Conservation (phyloP, 2,113 vertebrate genomes). For the Muntiacus reevesi region DNA sequence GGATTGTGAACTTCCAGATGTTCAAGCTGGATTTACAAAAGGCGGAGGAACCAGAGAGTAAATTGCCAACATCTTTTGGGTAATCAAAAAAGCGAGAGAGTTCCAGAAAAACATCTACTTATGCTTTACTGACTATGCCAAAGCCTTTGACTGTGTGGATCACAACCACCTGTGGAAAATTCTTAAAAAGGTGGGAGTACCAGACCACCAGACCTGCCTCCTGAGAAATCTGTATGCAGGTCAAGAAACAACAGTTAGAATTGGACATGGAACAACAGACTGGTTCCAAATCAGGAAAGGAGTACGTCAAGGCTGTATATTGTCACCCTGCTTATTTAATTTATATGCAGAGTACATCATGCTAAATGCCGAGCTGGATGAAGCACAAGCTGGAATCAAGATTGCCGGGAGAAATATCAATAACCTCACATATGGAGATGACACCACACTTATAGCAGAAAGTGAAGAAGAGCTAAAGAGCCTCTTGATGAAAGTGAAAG, state of each 20-base stretch:
- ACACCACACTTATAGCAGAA: rapidly evolving
- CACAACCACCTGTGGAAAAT: background rate
- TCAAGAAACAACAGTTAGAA: background rate
- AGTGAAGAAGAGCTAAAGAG: background rate
- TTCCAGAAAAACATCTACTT: background rate
- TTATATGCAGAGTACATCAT: background rate
- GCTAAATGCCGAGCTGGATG: background rate
- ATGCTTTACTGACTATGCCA: background rate
- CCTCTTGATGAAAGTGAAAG: background rate
- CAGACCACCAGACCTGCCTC: background rate
- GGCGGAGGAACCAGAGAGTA: background rate
- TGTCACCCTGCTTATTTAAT: background rate
- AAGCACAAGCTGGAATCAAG: background rate
- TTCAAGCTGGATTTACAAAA: background rate
- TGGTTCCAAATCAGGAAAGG: background rate
- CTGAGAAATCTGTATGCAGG: background rate
- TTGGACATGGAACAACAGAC: background rate
- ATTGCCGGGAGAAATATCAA: background rate
- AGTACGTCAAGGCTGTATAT: background rate
- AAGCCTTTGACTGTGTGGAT: background rate
- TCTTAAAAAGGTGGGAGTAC: background rate
- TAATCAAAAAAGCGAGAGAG: background rate
- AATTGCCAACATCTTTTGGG: background rate
- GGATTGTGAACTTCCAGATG: background rate
- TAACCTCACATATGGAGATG: background rate